These are phyloP conservation scores for Drosophila lutescens DNA, from an alignment of 2,888 invertebrate species.

Conservation along the genomic window DNA sequence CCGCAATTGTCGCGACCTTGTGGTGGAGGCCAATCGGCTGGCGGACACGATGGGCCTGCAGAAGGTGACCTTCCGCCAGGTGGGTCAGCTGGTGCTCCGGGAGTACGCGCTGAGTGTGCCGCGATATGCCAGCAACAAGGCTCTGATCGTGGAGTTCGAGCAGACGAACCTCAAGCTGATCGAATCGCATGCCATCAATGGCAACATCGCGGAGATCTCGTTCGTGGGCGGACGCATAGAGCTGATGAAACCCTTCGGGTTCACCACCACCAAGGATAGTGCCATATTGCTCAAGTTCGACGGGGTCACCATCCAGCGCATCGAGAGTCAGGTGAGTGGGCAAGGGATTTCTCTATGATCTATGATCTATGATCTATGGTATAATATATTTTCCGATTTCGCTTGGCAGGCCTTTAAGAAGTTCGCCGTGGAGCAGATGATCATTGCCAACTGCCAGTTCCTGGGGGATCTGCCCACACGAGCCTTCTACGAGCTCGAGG, in stretches of 20 bases:
- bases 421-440: conserved; percentile 88
- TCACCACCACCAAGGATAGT: conserved; percentile 88
- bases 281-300: conserved; percentile 87
- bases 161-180: conserved; percentile 86
- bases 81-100: conserved; percentile 87
- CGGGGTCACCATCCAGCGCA: conserved; percentile 86
- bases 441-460: conserved; percentile 87
- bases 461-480: conserved; percentile 88
- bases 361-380: too few species aligned
- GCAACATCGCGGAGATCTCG: conserved; percentile 88
- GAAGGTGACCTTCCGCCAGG: conserved; percentile 87
- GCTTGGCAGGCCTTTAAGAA: conserved; percentile 89
- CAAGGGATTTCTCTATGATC: neutral
- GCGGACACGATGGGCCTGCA: conserved; percentile 87
- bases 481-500: conserved; percentile 90
- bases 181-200: conserved; percentile 88
- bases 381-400: accelerated
- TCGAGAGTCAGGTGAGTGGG: conserved; percentile 85
- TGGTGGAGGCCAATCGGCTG: conserved; percentile 87
- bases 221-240: conserved; percentile 88
- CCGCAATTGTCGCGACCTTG: conserved; percentile 87
- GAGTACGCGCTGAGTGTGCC: conserved; percentile 87
- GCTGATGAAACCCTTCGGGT: conserved; percentile 89
- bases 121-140: conserved; percentile 83
- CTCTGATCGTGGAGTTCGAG: conserved; percentile 82